phyloP scores from a whole-genome alignment of 2,113 vertebrate species.

The Gymnocephalus cernua region DNA sequence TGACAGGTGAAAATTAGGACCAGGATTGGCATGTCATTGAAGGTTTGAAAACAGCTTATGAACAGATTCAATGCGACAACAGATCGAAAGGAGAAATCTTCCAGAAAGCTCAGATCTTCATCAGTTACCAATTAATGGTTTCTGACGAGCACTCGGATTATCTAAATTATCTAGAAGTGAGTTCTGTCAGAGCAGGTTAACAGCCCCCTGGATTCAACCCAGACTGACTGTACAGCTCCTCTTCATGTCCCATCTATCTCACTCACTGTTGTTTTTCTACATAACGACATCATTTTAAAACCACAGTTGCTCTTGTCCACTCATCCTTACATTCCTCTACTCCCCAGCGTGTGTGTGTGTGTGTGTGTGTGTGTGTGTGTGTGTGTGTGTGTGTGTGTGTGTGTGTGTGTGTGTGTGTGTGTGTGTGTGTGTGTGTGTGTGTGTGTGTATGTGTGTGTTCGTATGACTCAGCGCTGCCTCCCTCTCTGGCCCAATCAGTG shows the following conservation, averaged over 20 bases:
- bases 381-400: conserved; percentile 13
- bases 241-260: background rate
- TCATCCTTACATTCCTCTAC: conserved; percentile 43
- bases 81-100: conserved; percentile 20
- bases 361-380: conserved; percentile 15
- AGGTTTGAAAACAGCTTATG: conserved; percentile 11
- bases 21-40: background rate
- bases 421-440: conserved; percentile 8
- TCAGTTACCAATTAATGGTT: conserved; percentile 13
- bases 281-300: conserved; percentile 44
- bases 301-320: conserved; percentile 21
- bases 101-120: background rate
- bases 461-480: conserved; percentile 46
- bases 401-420: conserved; percentile 26
- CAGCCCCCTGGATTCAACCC: background rate
- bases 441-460: conserved; percentile 24
- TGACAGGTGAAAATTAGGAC: conserved; percentile 14
- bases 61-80: conserved; percentile 23
- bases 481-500: conserved; percentile 38
- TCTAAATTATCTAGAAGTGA: conserved; percentile 21
- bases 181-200: conserved; percentile 37
- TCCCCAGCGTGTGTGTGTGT: conserved; percentile 18
- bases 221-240: background rate
- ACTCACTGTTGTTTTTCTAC: conserved; percentile 5
- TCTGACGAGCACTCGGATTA: conserved; percentile 40